Percentiles rank a stretch among this genome's conserved stretches.
Evolutionary conservation across 2,888 invertebrate genomes (phyloP).

Genomic region (Megaustenia siamemsis): DNA sequence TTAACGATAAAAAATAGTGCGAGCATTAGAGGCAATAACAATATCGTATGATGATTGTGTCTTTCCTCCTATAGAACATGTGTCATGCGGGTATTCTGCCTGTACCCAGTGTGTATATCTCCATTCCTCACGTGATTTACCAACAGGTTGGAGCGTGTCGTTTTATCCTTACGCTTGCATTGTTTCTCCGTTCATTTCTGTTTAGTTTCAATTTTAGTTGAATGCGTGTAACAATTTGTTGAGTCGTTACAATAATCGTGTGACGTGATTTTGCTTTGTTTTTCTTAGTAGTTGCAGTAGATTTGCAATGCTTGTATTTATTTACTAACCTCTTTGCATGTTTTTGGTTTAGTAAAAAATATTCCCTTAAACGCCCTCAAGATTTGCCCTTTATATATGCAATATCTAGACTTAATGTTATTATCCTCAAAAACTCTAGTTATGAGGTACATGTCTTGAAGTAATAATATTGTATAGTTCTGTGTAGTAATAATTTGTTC

Average conservation of each 20-base stretch:
- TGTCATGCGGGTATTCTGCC: constrained; percentile 72
- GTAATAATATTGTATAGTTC: too few species aligned
- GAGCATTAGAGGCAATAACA: neutral
- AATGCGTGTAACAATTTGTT: neutral
- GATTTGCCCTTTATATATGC: too few species aligned
- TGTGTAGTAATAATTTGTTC: too few species aligned
- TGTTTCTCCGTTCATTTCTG: too few species aligned
- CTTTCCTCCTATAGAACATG: constrained; percentile 76
- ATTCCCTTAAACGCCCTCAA: too few species aligned
- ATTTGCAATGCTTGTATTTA: neutral
- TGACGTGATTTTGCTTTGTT: neutral
- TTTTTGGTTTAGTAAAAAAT: too few species aligned
- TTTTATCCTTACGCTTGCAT: constrained; percentile 11
- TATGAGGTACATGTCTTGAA: too few species aligned
- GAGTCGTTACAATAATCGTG: neutral
- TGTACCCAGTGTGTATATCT: constrained; percentile 75
- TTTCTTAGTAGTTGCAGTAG: neutral
- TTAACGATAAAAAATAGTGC: neutral
- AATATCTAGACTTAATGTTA: too few species aligned
- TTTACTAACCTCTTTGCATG: too few species aligned
- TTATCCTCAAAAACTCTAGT: too few species aligned
- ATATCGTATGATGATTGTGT: constrained; percentile 13
- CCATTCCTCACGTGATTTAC: constrained; percentile 75
- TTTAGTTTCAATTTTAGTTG: neutral
- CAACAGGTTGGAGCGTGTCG: constrained; percentile 67